Conservation (phyloP, 2,113 vertebrate species). For the Semnornis frantzii region DNA sequence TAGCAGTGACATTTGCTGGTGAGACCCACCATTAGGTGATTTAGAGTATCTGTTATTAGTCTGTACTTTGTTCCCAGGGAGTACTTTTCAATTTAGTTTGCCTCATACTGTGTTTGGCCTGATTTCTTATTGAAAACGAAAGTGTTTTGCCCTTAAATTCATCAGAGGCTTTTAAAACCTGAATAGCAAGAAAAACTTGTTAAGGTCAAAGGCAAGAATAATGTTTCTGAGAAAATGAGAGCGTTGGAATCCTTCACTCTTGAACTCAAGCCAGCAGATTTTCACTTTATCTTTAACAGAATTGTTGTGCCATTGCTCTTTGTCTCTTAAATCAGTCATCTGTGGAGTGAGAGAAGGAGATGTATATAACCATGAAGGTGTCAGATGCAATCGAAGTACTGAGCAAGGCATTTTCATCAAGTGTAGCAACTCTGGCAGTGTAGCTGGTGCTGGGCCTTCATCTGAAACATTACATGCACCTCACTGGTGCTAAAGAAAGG, state of each 20-base stretch:
- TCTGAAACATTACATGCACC: fast-evolving
- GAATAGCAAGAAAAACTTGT: slow-evolving; percentile 26
- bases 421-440: fast-evolving
- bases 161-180: slow-evolving; percentile 44
- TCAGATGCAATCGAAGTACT: background rate
- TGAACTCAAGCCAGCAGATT: background rate
- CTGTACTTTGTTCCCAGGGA: slow-evolving; percentile 24
- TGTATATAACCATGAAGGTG: background rate
- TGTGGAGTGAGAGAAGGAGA: background rate
- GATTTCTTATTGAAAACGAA: slow-evolving; percentile 37
- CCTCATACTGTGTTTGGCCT: background rate
- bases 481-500: background rate
- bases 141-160: slow-evolving; percentile 48
- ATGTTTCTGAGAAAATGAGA: slow-evolving; percentile 27
- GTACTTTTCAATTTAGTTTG: slow-evolving; percentile 13
- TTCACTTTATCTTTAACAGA: background rate
- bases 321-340: background rate
- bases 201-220: slow-evolving; percentile 46
- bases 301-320: background rate
- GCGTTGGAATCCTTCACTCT: background rate
- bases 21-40: slow-evolving; percentile 33
- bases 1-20: slow-evolving; percentile 46
- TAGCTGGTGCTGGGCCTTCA: background rate
- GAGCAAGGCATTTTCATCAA: background rate
- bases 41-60: background rate